A percentile compares a stretch with the other conserved stretches of the same genome.
These are phyloP conservation scores for Bufo gargarizans DNA, from an alignment of 2,113 vertebrate genomes.

Conservation along the genomic window DNA sequence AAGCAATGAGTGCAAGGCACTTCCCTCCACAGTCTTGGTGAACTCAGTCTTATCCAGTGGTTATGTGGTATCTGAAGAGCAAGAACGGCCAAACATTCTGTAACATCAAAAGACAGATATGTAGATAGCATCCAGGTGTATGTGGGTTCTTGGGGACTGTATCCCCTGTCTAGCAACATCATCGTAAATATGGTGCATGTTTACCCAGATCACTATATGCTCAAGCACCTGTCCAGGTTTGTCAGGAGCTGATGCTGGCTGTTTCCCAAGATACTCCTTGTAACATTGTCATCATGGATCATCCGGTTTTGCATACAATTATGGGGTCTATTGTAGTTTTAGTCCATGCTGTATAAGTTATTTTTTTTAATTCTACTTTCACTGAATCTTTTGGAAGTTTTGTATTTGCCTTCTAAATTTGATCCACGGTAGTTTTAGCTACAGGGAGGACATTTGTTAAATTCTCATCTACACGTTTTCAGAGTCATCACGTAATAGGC, in stretches of 20 bases:
- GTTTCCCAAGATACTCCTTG: not conserved
- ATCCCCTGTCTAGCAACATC: not conserved
- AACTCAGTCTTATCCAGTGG: not conserved
- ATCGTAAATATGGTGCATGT: not conserved
- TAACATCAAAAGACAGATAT: no score
- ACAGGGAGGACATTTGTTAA: not conserved
- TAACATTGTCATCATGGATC: not conserved
- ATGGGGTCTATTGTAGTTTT: not conserved
- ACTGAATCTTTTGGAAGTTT: not conserved
- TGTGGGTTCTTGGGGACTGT: not conserved
- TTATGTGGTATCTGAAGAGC: not conserved
- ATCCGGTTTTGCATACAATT: not conserved
- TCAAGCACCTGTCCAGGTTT: not conserved
- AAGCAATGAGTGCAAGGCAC: no score
- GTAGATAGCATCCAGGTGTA: not conserved
- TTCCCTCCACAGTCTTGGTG: not conserved
- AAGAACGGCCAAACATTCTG: no score
- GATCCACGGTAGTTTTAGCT: not conserved
- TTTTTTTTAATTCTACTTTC: not conserved
- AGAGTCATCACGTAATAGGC: not conserved
- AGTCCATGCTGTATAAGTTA: not conserved
- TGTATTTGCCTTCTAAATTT: not conserved
- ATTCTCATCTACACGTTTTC: not conserved
- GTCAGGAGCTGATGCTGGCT: not conserved
- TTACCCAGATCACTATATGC: not conserved